These are phyloP conservation scores for Axinella damicornis DNA, from an alignment of 37 sponge, comb jelly and placozoan species.

Conservation along the genomic window DNA sequence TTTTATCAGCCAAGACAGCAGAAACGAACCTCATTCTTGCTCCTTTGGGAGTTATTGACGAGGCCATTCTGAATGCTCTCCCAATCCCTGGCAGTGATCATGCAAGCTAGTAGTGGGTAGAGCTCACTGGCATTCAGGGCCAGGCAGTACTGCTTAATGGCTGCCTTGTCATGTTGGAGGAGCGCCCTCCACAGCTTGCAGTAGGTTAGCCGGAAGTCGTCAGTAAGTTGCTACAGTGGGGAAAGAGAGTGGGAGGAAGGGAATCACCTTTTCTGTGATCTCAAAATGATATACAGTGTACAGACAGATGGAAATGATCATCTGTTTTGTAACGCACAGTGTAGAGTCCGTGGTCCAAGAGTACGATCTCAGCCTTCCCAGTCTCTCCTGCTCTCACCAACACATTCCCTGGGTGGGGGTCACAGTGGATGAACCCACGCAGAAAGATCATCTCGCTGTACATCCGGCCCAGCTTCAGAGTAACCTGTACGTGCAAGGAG, in stretches of 20 bases:
- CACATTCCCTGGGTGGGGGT: slow-evolving; percentile 97
- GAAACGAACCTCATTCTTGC: slow-evolving; percentile 57
- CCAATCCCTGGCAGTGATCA: slow-evolving; percentile 92
- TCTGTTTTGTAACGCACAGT: slow-evolving; percentile 52
- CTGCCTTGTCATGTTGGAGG: slow-evolving; percentile 66
- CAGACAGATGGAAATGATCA: no score
- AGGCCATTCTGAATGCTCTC: slow-evolving; percentile 72
- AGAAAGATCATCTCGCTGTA: slow-evolving; percentile 96
- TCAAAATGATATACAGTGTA: no score
- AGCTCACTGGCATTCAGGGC: slow-evolving; percentile 83
- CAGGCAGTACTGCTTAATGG: slow-evolving; percentile 67
- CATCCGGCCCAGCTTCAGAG: slow-evolving; percentile 73
- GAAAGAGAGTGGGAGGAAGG: neutral
- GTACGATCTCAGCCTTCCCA: slow-evolving; percentile 66
- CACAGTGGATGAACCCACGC: slow-evolving; percentile 94
- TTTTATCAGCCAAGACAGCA: no score
- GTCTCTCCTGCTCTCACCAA: slow-evolving; percentile 57
- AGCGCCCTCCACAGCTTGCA: slow-evolving; percentile 93
- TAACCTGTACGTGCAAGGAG: no score
- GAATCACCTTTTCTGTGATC: no score
- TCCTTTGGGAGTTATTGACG: slow-evolving; percentile 29
- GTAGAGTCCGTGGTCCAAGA: slow-evolving; percentile 96
- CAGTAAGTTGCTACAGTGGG: slow-evolving; percentile 51
- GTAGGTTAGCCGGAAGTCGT: slow-evolving; percentile 89
- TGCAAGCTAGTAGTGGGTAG: slow-evolving; percentile 88